These are phyloP conservation scores for Drosophila rhopaloa DNA, from an alignment of 1,140 invertebrate genomes.

Conservation along the genomic window DNA sequence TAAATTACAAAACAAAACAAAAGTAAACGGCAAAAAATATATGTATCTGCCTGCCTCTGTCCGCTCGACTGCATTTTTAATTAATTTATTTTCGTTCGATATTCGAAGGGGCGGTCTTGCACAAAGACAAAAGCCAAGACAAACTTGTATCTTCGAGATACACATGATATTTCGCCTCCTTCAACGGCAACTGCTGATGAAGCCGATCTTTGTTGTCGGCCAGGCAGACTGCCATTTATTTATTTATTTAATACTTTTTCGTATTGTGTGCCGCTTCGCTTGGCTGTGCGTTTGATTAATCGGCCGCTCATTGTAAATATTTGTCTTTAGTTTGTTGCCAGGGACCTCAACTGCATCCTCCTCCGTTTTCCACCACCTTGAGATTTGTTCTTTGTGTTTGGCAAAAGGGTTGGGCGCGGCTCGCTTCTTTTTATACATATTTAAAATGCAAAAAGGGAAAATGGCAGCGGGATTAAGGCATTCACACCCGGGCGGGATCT, in stretches of 20 bases:
- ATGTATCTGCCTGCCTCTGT: conserved; percentile 36
- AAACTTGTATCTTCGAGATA: conserved; percentile 76
- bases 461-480: conserved; percentile 31
- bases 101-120: conserved; percentile 46
- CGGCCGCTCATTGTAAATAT: conserved; percentile 79
- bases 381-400: conserved; percentile 26
- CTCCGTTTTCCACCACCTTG: conserved; percentile 3
- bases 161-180: conserved; percentile 42
- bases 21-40: conserved; percentile 17
- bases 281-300: conserved; percentile 71
- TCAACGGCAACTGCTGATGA: conserved; percentile 44
- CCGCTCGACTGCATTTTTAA: conserved; percentile 72
- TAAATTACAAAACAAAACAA: conserved; percentile 48
- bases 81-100: conserved; percentile 75
- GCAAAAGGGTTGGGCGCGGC: neutral
- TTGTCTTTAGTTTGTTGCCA: conserved; percentile 82
- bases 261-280: conserved; percentile 1
- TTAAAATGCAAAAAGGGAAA: conserved; percentile 40
- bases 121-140: conserved; percentile 79
- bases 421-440: conserved; percentile 22
- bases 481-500: conserved; percentile 42
- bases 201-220: conserved; percentile 52
- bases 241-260: conserved; percentile 79
- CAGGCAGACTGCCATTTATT: conserved; percentile 65
- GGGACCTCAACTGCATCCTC: conserved; percentile 12